phyloP scores from a whole-genome alignment of 2,113 vertebrate genomes.

The Albula glossodonta region DNA sequence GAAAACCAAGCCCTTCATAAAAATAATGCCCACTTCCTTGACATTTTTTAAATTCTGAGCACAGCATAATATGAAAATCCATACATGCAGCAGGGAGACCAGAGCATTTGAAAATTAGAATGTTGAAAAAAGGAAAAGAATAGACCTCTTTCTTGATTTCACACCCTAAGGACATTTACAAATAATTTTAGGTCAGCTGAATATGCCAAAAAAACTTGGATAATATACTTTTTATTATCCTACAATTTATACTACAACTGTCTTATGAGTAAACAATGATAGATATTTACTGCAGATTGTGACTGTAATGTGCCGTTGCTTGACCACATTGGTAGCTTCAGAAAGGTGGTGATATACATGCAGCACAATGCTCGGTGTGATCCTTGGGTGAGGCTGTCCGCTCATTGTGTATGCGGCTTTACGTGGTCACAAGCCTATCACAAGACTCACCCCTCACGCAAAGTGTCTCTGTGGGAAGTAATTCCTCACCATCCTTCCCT shows the following conservation, averaged over 20 bases:
- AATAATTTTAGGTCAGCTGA: too few relatives aligned
- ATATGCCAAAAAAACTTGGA: too few relatives aligned
- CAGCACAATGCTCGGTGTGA: neutral
- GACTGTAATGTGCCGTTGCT: neutral
- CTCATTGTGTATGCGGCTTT: neutral
- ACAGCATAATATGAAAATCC: too few relatives aligned
- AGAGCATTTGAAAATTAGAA: too few relatives aligned
- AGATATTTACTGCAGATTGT: neutral
- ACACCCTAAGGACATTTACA: too few relatives aligned
- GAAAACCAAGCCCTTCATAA: too few relatives aligned
- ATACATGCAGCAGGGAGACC: too few relatives aligned
- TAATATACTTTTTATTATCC: too few relatives aligned
- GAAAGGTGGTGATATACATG: neutral
- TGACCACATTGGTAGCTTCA: neutral
- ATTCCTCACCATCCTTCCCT: neutral
- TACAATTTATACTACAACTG: neutral
- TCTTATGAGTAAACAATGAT: neutral
- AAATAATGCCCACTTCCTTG: too few relatives aligned
- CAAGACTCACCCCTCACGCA: constrained; percentile 2
- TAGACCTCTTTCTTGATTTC: too few relatives aligned
- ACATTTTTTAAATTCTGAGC: too few relatives aligned
- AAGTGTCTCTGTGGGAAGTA: neutral
- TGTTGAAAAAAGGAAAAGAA: too few relatives aligned
- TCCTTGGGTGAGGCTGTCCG: neutral
- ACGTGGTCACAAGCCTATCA: constrained; percentile 8